Percentiles rank a stretch among this genome's conserved stretches.
These are phyloP conservation scores for Heterodera schachtii DNA, from an alignment of 1,140 invertebrate genomes.

Conservation along the genomic window DNA sequence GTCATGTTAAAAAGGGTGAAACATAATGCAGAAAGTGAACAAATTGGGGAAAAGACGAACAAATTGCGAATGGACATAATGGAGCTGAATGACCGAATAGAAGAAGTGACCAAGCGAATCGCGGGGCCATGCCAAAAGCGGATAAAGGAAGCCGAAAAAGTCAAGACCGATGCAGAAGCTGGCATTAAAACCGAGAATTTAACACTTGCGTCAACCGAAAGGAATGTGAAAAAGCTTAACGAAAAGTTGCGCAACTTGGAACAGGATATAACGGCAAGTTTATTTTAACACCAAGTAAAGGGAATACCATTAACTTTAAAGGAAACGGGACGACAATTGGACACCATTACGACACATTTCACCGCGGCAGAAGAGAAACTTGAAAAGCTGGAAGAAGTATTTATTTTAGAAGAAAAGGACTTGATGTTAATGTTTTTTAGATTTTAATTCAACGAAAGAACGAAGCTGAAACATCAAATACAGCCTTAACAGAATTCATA, in stretches of 20 bases:
- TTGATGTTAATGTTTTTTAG: not conserved
- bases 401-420: not conserved
- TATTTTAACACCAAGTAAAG: not conserved
- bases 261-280: constrained; percentile 70
- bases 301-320: not conserved
- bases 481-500: constrained; percentile 22
- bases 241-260: constrained; percentile 68
- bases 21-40: constrained; percentile 70
- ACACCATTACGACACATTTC: not conserved
- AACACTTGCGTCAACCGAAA: constrained; percentile 78
- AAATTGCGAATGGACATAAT: constrained; percentile 72
- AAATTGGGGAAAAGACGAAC: constrained; percentile 72
- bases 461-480: constrained; percentile 27
- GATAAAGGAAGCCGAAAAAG: constrained; percentile 73
- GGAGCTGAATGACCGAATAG: constrained; percentile 76
- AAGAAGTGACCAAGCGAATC: constrained; percentile 75
- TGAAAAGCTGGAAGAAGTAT: constrained; percentile 1
- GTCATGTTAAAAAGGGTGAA: not conserved
- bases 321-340: constrained; percentile 14
- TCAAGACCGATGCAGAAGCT: constrained; percentile 74
- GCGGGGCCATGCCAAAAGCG: constrained; percentile 76
- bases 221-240: constrained; percentile 66
- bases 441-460: constrained; percentile 31
- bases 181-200: constrained; percentile 79
- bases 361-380: not conserved